phyloP scores from a whole-genome alignment of 2,888 invertebrate species.

The Icerya purchasi region DNA sequence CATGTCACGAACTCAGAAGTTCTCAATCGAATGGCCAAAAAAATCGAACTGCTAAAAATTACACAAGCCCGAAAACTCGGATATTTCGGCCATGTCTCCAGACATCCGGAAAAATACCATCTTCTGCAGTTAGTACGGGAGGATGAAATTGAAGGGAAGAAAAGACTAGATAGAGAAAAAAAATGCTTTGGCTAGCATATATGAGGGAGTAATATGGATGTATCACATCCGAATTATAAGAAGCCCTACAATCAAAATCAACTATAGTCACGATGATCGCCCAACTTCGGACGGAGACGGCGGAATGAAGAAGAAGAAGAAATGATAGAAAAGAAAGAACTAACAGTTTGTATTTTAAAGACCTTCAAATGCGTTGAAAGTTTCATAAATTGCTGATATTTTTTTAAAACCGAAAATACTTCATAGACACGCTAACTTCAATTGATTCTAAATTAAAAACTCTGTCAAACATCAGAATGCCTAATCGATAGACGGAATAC shows the following conservation, averaged over 20 bases:
- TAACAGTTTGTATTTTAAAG: no score
- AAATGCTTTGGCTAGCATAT: neutral
- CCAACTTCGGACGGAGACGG: no score
- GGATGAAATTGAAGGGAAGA: neutral
- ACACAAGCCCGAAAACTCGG: neutral
- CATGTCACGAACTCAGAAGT: neutral
- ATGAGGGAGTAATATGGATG: neutral
- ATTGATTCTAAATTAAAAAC: no score
- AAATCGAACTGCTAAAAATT: neutral
- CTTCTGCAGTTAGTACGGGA: neutral
- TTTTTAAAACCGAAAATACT: no score
- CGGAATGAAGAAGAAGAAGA: neutral
- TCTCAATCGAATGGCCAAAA: neutral
- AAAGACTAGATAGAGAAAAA: neutral
- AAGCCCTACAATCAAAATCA: neutral
- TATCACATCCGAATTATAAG: neutral
- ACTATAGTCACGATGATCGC: no score
- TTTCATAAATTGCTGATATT: no score
- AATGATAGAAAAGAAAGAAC: no score
- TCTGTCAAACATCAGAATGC: no score
- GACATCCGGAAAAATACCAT: neutral
- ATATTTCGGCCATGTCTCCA: neutral
- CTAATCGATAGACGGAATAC: no score
- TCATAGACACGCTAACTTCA: no score
- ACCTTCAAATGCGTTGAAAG: no score